Conservation (phyloP, 1,140 invertebrate genomes). For the Penaeus vannamei region DNA sequence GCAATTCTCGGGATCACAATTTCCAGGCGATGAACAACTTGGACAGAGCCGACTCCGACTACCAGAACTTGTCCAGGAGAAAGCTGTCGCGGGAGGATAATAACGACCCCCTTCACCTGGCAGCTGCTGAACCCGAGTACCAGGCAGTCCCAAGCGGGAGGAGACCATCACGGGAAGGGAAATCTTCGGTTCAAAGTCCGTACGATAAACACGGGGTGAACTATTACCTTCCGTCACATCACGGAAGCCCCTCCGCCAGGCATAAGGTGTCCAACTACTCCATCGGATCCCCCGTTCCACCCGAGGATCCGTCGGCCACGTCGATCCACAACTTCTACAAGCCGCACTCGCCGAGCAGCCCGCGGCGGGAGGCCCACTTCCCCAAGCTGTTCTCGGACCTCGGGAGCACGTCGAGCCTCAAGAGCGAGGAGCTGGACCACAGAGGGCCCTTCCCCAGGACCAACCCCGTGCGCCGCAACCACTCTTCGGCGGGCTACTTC, state of each 20-base stretch:
- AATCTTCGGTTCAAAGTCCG: constrained; percentile 6
- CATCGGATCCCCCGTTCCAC: not conserved
- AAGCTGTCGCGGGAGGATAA: constrained; percentile 51
- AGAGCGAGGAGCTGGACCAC: constrained; percentile 29
- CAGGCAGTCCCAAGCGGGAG: not conserved
- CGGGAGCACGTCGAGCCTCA: constrained; percentile 52
- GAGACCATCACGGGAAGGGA: constrained; percentile 19
- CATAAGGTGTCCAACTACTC: constrained; percentile 51
- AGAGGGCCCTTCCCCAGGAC: constrained; percentile 28
- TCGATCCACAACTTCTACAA: constrained; percentile 7
- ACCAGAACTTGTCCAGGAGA: constrained; percentile 14
- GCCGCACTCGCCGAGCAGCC: not conserved
- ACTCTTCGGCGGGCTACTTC: constrained; percentile 54
- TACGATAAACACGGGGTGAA: constrained; percentile 32
- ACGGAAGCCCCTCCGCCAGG: constrained; percentile 27
- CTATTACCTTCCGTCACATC: not conserved
- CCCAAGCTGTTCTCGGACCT: constrained; percentile 45
- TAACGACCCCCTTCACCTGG: constrained; percentile 35
- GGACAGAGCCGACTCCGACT: constrained; percentile 34
- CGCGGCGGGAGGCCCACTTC: constrained; percentile 35
- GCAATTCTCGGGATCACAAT: not conserved
- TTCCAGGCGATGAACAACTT: constrained; percentile 48
- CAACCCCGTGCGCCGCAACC: constrained; percentile 45
- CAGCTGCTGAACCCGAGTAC: not conserved
- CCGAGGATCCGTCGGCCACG: not conserved